Conservation (phyloP, 2,888 invertebrate genomes). For the Gibbula magus region DNA sequence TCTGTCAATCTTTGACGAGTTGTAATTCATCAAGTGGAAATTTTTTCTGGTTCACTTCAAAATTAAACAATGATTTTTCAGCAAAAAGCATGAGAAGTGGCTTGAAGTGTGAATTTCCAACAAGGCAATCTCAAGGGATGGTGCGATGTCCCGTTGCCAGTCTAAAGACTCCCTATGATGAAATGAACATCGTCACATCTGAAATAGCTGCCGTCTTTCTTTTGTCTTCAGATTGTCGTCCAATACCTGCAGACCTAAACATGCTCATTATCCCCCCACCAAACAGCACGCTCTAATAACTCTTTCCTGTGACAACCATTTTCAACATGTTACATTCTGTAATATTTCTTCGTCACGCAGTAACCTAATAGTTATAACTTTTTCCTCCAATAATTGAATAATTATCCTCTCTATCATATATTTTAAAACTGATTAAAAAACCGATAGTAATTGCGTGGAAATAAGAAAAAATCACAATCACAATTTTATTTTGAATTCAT, state of each 20-base stretch:
- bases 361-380: too few relatives aligned
- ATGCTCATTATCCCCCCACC: too few relatives aligned
- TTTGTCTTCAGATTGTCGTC: background rate
- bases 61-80: background rate
- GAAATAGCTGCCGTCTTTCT: background rate
- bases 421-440: too few relatives aligned
- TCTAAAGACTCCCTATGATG: background rate
- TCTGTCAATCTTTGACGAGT: background rate
- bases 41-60: background rate
- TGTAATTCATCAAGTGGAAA: slow-evolving; percentile 3
- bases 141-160: background rate
- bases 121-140: background rate
- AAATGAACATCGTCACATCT: background rate
- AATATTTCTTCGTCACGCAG: too few relatives aligned
- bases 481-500: too few relatives aligned
- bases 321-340: too few relatives aligned
- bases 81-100: background rate
- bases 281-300: too few relatives aligned
- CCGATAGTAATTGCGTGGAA: too few relatives aligned
- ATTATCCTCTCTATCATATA: too few relatives aligned
- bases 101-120: background rate
- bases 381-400: too few relatives aligned
- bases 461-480: too few relatives aligned
- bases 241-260: background rate
- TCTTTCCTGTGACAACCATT: too few relatives aligned